A percentile compares a stretch with the other conserved stretches of the same genome.
phyloP scores from a whole-genome alignment of 2,797 vertebrate genomes.

The Sebastes goodei region DNA sequence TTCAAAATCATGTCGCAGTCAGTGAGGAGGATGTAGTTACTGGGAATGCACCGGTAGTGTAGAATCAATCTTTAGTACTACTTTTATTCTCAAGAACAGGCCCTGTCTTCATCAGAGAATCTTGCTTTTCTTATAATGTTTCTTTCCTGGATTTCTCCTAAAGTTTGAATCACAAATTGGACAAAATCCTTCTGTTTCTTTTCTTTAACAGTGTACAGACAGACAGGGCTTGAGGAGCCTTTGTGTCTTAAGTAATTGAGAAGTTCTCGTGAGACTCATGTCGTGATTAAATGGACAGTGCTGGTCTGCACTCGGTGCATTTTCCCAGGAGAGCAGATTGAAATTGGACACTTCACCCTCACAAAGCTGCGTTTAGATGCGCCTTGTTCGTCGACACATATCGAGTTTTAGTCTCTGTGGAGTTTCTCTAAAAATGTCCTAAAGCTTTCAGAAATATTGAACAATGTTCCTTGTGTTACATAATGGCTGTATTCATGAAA shows the following conservation, averaged over 20 bases:
- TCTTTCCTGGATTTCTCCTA: neutral
- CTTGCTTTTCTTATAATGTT: neutral
- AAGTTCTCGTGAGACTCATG: slow-evolving; percentile 13
- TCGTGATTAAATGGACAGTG: slow-evolving; percentile 11
- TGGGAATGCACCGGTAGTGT: neutral
- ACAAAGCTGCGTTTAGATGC: neutral
- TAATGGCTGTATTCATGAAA: neutral
- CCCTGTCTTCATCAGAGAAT: neutral
- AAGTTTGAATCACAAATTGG: neutral
- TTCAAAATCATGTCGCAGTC: neutral
- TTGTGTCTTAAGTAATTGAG: slow-evolving; percentile 13
- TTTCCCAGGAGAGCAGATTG: slow-evolving; percentile 29
- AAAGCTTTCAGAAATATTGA: neutral
- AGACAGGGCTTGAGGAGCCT: neutral
- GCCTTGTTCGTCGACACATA: neutral
- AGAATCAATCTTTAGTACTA: neutral
- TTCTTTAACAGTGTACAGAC: neutral
- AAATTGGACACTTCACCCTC: slow-evolving; percentile 20
- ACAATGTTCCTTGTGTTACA: neutral
- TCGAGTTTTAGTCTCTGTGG: slow-evolving; percentile 5
- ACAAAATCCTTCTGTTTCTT: neutral
- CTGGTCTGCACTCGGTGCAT: neutral
- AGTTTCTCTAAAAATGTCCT: neutral
- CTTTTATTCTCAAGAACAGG: neutral
- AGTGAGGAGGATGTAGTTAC: neutral